Evolutionary conservation across 2,888 invertebrate species (phyloP).

Genomic region (Rhodophaea formosa): DNA sequence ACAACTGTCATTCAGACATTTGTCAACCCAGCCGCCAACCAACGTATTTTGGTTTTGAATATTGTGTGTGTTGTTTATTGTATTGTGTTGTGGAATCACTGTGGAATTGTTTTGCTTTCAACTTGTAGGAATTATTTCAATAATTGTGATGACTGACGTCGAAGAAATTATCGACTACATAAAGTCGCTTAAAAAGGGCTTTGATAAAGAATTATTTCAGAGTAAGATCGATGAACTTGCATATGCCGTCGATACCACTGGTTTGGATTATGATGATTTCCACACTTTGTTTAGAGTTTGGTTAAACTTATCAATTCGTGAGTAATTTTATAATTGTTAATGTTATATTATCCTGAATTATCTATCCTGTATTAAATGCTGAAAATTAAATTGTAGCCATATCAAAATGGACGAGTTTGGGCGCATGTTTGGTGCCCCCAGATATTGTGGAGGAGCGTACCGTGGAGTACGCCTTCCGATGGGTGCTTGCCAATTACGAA

Average conservation of each 20-base stretch:
- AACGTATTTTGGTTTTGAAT: slow-evolving; percentile 30
- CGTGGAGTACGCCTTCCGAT: slow-evolving; percentile 62
- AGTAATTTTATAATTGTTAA: slow-evolving; percentile 37
- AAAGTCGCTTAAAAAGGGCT: slow-evolving; percentile 65
- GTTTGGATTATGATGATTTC: slow-evolving; percentile 62
- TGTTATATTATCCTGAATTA: background rate
- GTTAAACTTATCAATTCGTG: slow-evolving; percentile 73
- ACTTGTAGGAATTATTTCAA: background rate
- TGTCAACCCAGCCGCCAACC: background rate
- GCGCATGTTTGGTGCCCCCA: slow-evolving; percentile 63
- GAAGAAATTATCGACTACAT: slow-evolving; percentile 70
- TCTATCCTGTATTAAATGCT: background rate
- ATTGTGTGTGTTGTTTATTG: slow-evolving; percentile 13
- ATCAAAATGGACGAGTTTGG: slow-evolving; percentile 67
- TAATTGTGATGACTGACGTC: slow-evolving; percentile 53
- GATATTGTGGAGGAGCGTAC: slow-evolving; percentile 55
- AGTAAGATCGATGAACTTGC: slow-evolving; percentile 64
- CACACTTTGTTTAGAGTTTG: slow-evolving; percentile 70
- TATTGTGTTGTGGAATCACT: background rate
- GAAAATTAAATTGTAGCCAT: slow-evolving; percentile 53
- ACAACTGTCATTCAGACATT: too few relatives aligned
- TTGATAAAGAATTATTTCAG: slow-evolving; percentile 70
- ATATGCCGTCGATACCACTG: slow-evolving; percentile 53
- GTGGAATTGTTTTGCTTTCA: background rate
- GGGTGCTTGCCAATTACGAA: slow-evolving; percentile 62